Percentiles rank a stretch among this genome's conserved stretches.
Conservation (phyloP, 2,888 invertebrate species). For the Ptychoptera contaminata region DNA sequence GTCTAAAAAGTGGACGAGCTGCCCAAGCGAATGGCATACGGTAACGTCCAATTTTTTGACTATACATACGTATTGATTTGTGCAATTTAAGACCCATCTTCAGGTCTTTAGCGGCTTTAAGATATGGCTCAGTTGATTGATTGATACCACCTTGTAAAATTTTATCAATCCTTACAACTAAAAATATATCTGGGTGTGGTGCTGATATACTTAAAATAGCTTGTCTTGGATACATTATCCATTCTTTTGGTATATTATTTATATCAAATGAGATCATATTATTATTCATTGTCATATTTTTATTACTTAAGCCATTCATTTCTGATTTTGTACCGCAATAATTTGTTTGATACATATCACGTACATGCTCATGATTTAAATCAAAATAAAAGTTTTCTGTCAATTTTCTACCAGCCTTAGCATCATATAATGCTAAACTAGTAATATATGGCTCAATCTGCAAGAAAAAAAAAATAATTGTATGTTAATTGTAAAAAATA, state of each 20-base stretch:
- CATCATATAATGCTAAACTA: slow-evolving; percentile 78
- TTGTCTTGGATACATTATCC: slow-evolving; percentile 51
- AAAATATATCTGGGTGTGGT: slow-evolving; percentile 78
- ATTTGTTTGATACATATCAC: slow-evolving; percentile 28
- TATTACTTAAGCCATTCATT: slow-evolving; percentile 11
- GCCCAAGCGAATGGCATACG: slow-evolving; percentile 98
- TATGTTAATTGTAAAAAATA: background rate
- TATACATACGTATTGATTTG: slow-evolving; percentile 61
- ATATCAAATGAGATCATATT: slow-evolving; percentile 33
- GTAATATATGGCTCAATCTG: slow-evolving; percentile 92
- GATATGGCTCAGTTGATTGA: slow-evolving; percentile 73
- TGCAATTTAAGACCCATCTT: slow-evolving; percentile 65
- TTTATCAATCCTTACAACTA: slow-evolving; percentile 88
- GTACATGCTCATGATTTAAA: slow-evolving; percentile 59
- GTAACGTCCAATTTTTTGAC: slow-evolving; percentile 73
- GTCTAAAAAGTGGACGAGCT: slow-evolving; percentile 69
- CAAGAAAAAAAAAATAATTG: background rate
- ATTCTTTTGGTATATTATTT: slow-evolving; percentile 55
- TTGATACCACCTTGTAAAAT: slow-evolving; percentile 78
- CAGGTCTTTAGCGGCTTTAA: slow-evolving; percentile 65
- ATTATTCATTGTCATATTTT: slow-evolving; percentile 12
- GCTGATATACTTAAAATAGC: slow-evolving; percentile 78
- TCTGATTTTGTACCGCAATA: slow-evolving; percentile 7
- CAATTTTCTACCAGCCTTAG: slow-evolving; percentile 68
- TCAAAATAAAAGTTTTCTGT: slow-evolving; percentile 90